A percentile compares a stretch with the other conserved stretches of the same genome.
Evolutionary conservation across 2,888 invertebrate species (phyloP).

Genomic region (Lottia scabra): DNA sequence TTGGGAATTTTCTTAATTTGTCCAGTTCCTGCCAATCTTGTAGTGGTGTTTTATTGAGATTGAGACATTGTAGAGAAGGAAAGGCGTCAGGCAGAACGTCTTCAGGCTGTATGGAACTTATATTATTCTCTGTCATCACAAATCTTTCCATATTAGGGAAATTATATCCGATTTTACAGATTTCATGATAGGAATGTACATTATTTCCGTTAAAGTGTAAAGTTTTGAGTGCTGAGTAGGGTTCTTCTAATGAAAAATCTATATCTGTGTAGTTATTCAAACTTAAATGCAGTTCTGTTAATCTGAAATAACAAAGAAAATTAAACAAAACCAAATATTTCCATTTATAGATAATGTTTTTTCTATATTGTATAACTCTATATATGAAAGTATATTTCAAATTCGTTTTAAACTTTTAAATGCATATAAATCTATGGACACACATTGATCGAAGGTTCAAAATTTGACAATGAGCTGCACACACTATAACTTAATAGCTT

Average conservation of each 20-base stretch:
- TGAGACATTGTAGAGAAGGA: conserved; percentile 73
- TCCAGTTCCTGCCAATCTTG: conserved; percentile 92
- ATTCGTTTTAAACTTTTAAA: too few species aligned
- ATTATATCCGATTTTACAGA: conserved; percentile 84
- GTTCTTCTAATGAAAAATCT: conserved; percentile 53
- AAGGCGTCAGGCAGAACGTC: conserved; percentile 65
- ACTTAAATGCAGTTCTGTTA: conserved; percentile 93
- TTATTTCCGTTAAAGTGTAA: conserved; percentile 91
- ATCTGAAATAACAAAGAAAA: conserved; percentile 64
- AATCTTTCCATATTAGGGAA: conserved; percentile 89
- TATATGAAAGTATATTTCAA: too few species aligned
- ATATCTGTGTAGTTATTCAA: conserved; percentile 77
- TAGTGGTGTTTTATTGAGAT: conserved; percentile 86
- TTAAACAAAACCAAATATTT: too few species aligned
- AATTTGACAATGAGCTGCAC: too few species aligned
- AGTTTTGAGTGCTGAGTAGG: conserved; percentile 78
- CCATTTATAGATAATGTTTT: too few species aligned
- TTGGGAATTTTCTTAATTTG: conserved; percentile 84
- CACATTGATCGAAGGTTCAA: too few species aligned
- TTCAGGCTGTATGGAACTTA: conserved; percentile 31
- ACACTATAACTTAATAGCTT: too few species aligned
- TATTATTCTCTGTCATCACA: conserved; percentile 74
- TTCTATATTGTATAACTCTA: too few species aligned
- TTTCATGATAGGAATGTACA: conserved; percentile 85
- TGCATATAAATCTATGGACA: too few species aligned